Percentiles rank a stretch among this genome's conserved stretches.
These are phyloP conservation scores for Pelecanus crispus DNA, from an alignment of 2,113 vertebrate genomes.

Conservation along the genomic window DNA sequence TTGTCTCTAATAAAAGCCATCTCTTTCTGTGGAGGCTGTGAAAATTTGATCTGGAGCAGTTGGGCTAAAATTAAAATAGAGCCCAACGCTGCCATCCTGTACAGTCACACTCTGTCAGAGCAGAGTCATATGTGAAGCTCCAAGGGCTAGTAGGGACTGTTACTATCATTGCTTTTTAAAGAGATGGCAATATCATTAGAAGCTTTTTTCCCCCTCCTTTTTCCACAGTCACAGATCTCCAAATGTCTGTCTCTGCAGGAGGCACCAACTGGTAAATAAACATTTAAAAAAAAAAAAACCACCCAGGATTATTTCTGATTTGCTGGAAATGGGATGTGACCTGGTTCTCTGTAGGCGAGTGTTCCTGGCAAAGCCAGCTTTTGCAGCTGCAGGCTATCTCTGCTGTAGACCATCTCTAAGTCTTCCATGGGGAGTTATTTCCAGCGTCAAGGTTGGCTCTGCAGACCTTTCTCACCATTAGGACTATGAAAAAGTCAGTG, in stretches of 20 bases:
- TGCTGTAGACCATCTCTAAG: neutral
- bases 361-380: neutral
- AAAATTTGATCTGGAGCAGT: slow-evolving; percentile 44
- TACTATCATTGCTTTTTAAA: slow-evolving; percentile 21
- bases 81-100: neutral
- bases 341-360: neutral
- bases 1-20: slow-evolving; percentile 17
- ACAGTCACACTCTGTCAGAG: neutral
- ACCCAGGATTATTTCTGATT: neutral
- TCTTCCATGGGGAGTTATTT: neutral
- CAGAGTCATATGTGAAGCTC: neutral
- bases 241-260: neutral
- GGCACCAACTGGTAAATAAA: neutral
- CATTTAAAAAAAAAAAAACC: neutral
- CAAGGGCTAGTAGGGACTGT: neutral
- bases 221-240: neutral
- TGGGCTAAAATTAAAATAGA: slow-evolving; percentile 48
- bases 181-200: neutral
- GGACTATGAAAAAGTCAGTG: neutral
- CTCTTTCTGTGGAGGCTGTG: slow-evolving; percentile 27
- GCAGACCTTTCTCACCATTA: neutral
- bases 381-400: neutral
- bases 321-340: neutral
- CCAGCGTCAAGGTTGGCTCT: neutral
- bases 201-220: neutral